Evolutionary conservation across 2,797 vertebrate species (phyloP), one percentile per base, ranked within the genome.

Genomic region (Poecilia gillii): DNA sequence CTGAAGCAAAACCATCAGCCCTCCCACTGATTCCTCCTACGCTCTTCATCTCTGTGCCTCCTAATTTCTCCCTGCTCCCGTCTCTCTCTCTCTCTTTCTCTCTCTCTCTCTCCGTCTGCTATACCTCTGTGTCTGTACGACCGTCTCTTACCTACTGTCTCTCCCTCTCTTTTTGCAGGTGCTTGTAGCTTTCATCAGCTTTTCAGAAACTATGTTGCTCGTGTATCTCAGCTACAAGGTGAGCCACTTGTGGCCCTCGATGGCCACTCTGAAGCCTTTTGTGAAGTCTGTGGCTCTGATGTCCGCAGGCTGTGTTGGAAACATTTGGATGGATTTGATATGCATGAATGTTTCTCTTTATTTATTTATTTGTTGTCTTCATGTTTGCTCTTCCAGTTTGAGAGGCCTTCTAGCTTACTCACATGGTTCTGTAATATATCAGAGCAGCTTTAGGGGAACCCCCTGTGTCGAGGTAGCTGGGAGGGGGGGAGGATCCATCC

Each of bases 151-250:
- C 79, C 76, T 78, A 74, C 75, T 72, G 45, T 25, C 1, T 76
- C 66, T 33, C 80, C 73, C 46, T 59, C 16, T 79, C 23, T 55
- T 66, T 88, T 80, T 83, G 78, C 93, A 97, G 96, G 96, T 97
- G 81, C 94, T 96, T 43, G 96, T 97, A 90, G 96, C 96, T 87
- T 95, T 97, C 91, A 97, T 97, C 94, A 97, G 96, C 85, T 96
- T 97, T 87, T 95, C 95, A 88, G 96, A 97, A 89, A 97, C 96
- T 43, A 97, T 97, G 96, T 90, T 97, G 89, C 94, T 97, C 0
- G 91, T 96, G 81, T 97, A 97, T 88, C 96, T 97, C 84, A 97
- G 96, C 92, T 97, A 97, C 91, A 97, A 97, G 96, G 96, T 97
- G 88, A 95, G 94, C 82, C 68, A 79, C 76, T 66, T 5, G 4